These are phyloP conservation scores for Pomatostomus ruficeps DNA, from an alignment of 2,113 vertebrate species.

Conservation along the genomic window DNA sequence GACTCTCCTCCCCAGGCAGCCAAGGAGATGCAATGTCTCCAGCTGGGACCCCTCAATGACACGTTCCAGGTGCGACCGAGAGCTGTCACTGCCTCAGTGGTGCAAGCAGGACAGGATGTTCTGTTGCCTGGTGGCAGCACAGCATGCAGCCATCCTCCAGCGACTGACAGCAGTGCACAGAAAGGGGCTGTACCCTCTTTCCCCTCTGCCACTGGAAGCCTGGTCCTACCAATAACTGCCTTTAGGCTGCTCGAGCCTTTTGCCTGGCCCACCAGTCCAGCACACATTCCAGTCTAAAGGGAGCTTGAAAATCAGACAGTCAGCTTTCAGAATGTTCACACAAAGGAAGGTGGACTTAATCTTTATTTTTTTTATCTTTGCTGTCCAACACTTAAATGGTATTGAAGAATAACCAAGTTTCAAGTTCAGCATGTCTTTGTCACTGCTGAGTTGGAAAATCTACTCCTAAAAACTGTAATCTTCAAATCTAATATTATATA, in stretches of 20 bases:
- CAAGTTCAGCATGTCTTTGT: not conserved
- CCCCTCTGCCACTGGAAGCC: not conserved
- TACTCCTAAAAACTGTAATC: not conserved
- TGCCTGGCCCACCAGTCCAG: not conserved
- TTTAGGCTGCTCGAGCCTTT: not conserved
- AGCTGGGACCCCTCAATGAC: fast-evolving
- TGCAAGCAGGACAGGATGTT: not conserved
- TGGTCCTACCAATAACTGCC: not conserved
- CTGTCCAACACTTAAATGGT: fast-evolving
- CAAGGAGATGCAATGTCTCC: not conserved
- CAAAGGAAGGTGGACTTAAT: not conserved
- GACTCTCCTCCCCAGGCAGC: not conserved
- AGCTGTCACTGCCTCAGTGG: not conserved
- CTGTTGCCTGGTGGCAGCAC: not conserved
- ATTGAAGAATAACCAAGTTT: not conserved
- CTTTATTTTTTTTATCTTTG: not conserved
- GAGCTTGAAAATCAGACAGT: not conserved
- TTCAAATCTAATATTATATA: not conserved
- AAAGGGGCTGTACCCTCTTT: not conserved
- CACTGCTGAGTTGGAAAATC: not conserved
- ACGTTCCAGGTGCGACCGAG: not conserved
- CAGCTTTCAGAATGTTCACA: not conserved
- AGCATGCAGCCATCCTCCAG: not conserved
- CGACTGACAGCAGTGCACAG: fast-evolving
- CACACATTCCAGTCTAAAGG: not conserved